Evolutionary conservation across 2,888 invertebrate species (phyloP).

Genomic region (Nowickia ferox): DNA sequence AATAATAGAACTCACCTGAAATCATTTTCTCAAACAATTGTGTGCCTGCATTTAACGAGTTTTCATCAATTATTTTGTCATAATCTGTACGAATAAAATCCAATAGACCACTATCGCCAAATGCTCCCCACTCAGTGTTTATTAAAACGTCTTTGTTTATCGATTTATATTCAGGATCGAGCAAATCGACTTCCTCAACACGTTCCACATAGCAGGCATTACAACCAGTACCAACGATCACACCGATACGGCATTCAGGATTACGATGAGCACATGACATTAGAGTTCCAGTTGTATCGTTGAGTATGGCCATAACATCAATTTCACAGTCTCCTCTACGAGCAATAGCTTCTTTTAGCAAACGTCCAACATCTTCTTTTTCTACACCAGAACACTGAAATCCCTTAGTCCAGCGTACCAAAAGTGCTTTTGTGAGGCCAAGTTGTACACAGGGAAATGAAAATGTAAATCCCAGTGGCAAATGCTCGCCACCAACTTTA

Average conservation of each 20-base stretch:
- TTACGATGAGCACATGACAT: conserved; percentile 96
- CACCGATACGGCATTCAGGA: conserved; percentile 90
- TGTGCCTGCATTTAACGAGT: conserved; percentile 91
- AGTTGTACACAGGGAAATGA: conserved; percentile 95
- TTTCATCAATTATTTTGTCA: conserved; percentile 91
- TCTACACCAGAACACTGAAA: conserved; percentile 96
- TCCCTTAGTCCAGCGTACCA: conserved; percentile 97
- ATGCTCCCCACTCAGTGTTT: conserved; percentile 98
- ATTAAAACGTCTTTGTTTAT: conserved; percentile 90
- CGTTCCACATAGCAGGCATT: conserved; percentile 98
- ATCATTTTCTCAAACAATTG: conserved; percentile 99
- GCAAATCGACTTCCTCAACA: conserved; percentile 90
- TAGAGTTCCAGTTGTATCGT: conserved; percentile 96
- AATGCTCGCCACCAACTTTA: conserved; percentile 86
- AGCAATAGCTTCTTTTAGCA: conserved; percentile 93
- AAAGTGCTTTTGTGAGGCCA: conserved; percentile 92
- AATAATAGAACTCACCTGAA: conserved; percentile 83
- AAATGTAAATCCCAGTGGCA: conserved; percentile 97
- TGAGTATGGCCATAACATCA: conserved; percentile 94
- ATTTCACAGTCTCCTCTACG: conserved; percentile 92
- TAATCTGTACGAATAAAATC: conserved; percentile 93
- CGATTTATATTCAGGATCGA: conserved; percentile 85
- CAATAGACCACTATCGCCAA: conserved; percentile 94
- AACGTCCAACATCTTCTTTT: conserved; percentile 93
- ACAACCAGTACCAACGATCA: conserved; percentile 92